Evolutionary conservation across 2,113 vertebrate species (phyloP).

Genomic region (Turdus rufiventris): DNA sequence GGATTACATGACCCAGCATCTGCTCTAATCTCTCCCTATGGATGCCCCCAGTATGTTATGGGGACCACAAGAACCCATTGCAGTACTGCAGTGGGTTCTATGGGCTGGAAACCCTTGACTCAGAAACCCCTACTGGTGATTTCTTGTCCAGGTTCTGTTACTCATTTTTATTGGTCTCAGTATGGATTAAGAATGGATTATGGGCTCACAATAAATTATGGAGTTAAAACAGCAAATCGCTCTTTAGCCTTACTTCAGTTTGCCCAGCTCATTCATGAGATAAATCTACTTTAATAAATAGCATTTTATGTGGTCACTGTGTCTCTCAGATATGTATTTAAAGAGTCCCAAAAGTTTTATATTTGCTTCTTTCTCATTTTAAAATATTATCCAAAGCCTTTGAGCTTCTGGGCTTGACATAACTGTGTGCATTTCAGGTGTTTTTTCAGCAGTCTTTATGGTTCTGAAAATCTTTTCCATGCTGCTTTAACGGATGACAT

Average conservation of each 20-base stretch:
- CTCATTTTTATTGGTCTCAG: not conserved
- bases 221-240: not conserved
- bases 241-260: not conserved
- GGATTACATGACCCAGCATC: not conserved
- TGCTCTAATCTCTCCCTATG: fast-evolving
- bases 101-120: not conserved
- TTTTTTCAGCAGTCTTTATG: not conserved
- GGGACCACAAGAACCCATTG: not conserved
- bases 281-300: not conserved
- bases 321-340: not conserved
- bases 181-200: not conserved
- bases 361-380: not conserved
- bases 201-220: not conserved
- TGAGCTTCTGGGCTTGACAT: not conserved
- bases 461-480: not conserved
- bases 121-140: not conserved
- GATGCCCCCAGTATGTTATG: not conserved
- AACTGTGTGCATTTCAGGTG: not conserved
- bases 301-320: not conserved
- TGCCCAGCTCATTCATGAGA: not conserved
- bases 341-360: not conserved
- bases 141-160: not conserved
- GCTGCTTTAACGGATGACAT: not conserved
- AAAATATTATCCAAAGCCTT: not conserved
- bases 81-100: not conserved